phyloP scores from a whole-genome alignment of 1,140 invertebrate species.

The Solenopsis invicta region DNA sequence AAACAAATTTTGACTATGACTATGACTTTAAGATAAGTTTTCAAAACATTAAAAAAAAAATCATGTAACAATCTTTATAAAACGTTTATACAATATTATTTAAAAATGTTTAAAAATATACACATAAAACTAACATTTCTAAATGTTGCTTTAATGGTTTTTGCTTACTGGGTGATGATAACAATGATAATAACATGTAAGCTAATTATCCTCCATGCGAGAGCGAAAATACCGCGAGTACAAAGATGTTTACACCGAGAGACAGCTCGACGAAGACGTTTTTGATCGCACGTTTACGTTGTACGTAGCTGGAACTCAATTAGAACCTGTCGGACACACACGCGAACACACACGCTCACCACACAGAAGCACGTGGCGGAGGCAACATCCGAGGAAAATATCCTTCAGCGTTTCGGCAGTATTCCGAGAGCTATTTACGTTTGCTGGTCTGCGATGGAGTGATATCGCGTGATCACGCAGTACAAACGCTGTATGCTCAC shows the following conservation, averaged over 20 bases:
- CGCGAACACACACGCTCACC: neutral
- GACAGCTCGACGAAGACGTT: neutral
- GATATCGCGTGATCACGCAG: neutral
- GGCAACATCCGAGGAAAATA: neutral
- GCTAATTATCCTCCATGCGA: slow-evolving; percentile 1
- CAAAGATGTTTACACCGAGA: neutral
- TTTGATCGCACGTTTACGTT: neutral
- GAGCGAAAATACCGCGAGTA: neutral
- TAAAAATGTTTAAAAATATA: too few species aligned
- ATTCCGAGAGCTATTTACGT: slow-evolving; percentile 1
- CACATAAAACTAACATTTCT: too few species aligned
- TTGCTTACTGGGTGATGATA: too few species aligned
- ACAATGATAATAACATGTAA: neutral
- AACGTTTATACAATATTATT: too few species aligned
- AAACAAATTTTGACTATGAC: too few species aligned
- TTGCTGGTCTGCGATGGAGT: neutral
- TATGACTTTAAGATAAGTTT: too few species aligned
- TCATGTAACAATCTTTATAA: too few species aligned
- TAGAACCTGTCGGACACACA: neutral
- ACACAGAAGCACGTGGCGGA: neutral
- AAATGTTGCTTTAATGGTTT: too few species aligned
- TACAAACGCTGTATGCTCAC: neutral
- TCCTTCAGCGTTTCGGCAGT: neutral
- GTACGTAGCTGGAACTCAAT: neutral
- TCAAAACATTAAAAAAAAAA: too few species aligned